Evolutionary conservation across 2,888 invertebrate species (phyloP), one percentile per base, ranked within the genome.

Genomic region (Tigriopus californicus): DNA sequence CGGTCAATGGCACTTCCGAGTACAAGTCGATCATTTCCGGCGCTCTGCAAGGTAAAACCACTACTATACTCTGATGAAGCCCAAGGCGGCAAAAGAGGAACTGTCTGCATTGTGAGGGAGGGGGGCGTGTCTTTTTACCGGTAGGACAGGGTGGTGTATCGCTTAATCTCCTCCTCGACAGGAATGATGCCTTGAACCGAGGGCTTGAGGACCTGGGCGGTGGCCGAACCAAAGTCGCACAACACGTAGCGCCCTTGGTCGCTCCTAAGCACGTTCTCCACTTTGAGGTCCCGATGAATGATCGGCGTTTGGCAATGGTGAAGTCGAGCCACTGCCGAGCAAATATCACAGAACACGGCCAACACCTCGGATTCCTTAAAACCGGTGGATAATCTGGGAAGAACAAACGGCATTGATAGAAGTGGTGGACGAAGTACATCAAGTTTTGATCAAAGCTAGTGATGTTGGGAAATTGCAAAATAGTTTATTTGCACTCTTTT

Each of bases 11-110:
- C 71, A 82, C 82, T 44, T 84, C 85, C 63, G 79, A 77, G 70
- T 89, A 91, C 68, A 92, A 77, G 72, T 92, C 89, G 41, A 92
- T 81, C 91, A 91, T 92, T 76, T 91, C 91, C 3, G 91, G 91
- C 13, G 90, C 76, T 66, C 61, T 61, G 44, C 13, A 24, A 53
- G 22, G 15, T 55, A 57, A 20, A n/a, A 57, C 54, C 13, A 52
- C 5, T n/a, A n/a, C n/a, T n/a, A n/a, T n/a, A n/a, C n/a, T n/a
- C n/a, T n/a, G n/a, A n/a, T n/a, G n/a, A n/a, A n/a, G n/a, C n/a
- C n/a, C n/a, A n/a, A n/a, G n/a, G n/a, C n/a, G n/a, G n/a, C n/a
- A n/a, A n/a, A n/a, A n/a, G n/a, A n/a, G n/a, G n/a, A n/a, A n/a
- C n/a, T n/a, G n/a, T n/a, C n/a, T n/a, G n/a, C n/a, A n/a, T n/a